Evolutionary conservation across 2,797 vertebrate species (phyloP).

Genomic region (Decapterus maruadsi): DNA sequence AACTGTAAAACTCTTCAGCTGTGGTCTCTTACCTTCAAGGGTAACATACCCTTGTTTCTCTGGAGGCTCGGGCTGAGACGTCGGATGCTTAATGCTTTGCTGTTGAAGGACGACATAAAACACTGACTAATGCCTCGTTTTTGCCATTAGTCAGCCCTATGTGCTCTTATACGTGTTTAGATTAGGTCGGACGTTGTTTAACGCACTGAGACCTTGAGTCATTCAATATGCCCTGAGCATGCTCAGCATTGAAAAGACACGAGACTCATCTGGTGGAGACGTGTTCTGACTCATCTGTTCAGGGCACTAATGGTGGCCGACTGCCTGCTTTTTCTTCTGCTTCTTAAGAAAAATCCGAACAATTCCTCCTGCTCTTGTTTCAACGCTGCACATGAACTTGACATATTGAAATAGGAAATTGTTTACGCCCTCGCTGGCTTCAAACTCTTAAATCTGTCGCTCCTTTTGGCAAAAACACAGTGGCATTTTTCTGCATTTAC

Average conservation of each 20-base stretch:
- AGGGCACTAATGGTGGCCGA: not conserved
- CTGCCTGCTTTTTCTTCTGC: not conserved
- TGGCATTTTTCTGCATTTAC: constrained; percentile 9
- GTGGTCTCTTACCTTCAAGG: constrained; percentile 16
- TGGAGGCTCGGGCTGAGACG: constrained; percentile 20
- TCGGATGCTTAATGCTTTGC: constrained; percentile 15
- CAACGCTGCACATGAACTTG: not conserved
- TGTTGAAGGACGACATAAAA: constrained; percentile 50
- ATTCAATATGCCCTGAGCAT: constrained; percentile 44
- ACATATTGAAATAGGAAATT: not conserved
- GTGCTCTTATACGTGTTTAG: constrained; percentile 72
- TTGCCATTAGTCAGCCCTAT: constrained; percentile 44
- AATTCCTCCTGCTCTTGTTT: constrained; percentile 18
- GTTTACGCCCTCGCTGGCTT: constrained; percentile 11
- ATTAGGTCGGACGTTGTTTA: constrained; percentile 60
- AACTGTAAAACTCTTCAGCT: not conserved
- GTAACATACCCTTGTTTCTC: not conserved
- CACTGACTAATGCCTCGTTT: constrained; percentile 54
- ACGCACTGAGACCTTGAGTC: constrained; percentile 54
- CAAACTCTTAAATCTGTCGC: not conserved
- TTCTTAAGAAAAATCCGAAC: not conserved
- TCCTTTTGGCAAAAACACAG: constrained; percentile 12
- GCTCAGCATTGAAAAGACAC: not conserved
- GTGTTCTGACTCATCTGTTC: constrained; percentile 42
- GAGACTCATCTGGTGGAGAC: constrained; percentile 28